These are phyloP conservation scores for Lingula anatina DNA, from an alignment of 2,888 invertebrate genomes.

Conservation along the genomic window DNA sequence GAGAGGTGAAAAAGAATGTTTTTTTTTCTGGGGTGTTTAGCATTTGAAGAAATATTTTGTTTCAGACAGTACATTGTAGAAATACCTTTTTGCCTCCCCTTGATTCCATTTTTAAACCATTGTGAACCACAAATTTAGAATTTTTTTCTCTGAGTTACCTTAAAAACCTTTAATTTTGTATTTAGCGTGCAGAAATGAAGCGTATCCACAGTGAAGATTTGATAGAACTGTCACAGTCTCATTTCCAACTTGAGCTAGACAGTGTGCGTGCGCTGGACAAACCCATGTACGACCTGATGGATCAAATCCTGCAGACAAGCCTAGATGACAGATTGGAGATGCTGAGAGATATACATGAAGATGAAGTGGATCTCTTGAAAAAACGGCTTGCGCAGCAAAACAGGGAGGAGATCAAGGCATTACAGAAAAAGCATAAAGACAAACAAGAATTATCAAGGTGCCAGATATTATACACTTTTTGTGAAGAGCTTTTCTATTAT, in stretches of 20 bases:
- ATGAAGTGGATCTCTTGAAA: constrained; percentile 56
- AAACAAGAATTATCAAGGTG: constrained; percentile 73
- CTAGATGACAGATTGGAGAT: constrained; percentile 46
- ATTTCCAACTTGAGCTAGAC: constrained; percentile 68
- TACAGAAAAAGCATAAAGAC: constrained; percentile 82
- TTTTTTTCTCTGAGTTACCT: too few species aligned
- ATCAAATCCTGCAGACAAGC: constrained; percentile 25
- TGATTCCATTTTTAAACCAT: too few species aligned
- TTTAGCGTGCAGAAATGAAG: constrained; percentile 45
- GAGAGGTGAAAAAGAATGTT: too few species aligned
- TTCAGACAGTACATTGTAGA: too few species aligned
- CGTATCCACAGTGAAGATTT: constrained; percentile 40
- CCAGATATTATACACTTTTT: too few species aligned
- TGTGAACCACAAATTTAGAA: too few species aligned
- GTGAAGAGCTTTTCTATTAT: too few species aligned
- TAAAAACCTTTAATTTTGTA: too few species aligned
- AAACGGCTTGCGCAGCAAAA: constrained; percentile 75
- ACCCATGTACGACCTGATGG: constrained; percentile 51
- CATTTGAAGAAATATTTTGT: too few species aligned
- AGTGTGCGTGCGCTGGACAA: constrained; percentile 81
- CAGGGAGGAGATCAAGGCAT: constrained; percentile 79
- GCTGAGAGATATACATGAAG: constrained; percentile 52
- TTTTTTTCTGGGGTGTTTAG: too few species aligned
- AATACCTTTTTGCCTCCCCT: too few species aligned
- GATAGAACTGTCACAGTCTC: constrained; percentile 56